Evolutionary conservation across 2,797 vertebrate species (phyloP), one percentile per base, ranked within the genome.

Genomic region (Coreius guichenoti): DNA sequence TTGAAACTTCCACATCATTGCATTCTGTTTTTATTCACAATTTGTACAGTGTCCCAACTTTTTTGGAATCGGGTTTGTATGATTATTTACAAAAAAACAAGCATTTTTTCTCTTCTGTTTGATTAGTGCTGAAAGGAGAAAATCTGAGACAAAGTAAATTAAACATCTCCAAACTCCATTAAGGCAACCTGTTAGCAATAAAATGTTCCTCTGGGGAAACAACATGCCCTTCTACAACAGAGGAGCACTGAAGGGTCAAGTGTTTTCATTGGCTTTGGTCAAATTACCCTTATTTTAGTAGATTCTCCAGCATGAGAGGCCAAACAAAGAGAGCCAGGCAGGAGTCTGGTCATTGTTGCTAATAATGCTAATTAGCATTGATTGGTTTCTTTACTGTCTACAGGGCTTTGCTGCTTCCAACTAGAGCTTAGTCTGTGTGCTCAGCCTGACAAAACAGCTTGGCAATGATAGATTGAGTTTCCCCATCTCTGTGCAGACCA

Each of bases 291-390:
- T 72, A 26, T 73, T 87, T 87, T 79, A 89, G 87, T 70, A 86
- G 69, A 76, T 90, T 90, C 91, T 90, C 80, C 87, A 79, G 74
- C 81, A 73, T 45, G 63, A 84, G 83, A 85, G 82, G 86, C 85
- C 81, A 68, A 78, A 83, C 80, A 83, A 81, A 87, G 86, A 83
- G 87, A 88, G 81, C 86, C 75, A 81, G 80, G 61, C 65, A 83
- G 87, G 65, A 67, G 80, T 82, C 80, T 89, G 90, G 86, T 92
- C 91, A 92, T 90, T 88, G 91, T 88, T 82, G 89, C 86, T 91
- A 91, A 93, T 95, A 93, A 92, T 88, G 88, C 93, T 93, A 94
- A 94, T 93, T 94, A 92, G 90, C 88, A 87, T 88, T 88, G 91
- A 92, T 90, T 90, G 88, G 84, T 84, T 88, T 81, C 85, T 81